Evolutionary conservation across 2,888 invertebrate species (phyloP), one percentile per base, ranked within the genome.

Genomic region (Cephus spinipes): DNA sequence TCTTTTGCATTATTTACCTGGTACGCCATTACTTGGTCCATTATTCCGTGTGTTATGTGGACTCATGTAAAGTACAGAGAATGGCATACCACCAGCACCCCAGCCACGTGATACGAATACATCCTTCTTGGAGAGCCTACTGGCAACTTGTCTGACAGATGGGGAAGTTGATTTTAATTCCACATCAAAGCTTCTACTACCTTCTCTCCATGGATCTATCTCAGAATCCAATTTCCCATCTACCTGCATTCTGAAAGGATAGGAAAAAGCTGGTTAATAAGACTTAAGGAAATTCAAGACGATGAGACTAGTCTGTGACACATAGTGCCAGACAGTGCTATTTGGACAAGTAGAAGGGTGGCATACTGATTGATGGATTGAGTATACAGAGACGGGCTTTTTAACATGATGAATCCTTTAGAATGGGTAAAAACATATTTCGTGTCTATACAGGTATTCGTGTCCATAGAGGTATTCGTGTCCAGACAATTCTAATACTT

Each of bases 81-180:
- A 93, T 0, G 93, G 93, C 91, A 93, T 91, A 31, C 93, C 93
- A 11, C 92, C 92, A 3, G 92, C 93, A n/a, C 92, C 92, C 93
- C 93, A 93, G 23, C 92, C 92, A 34, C 92, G 90, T 2, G 93
- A 92, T 81, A 90, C 87, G 80, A 93, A 92, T 34, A 91, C 86
- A 81, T 92, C 92, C 80, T 92, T 92, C 81, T 92, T 92, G 15
- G 84, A 77, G 15, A 83, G 80, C 81, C 80, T 82, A n/a, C 75
- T 76, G 31, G 77, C 73, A 35, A 81, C 78, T 74, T 81, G 82
- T 78, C 82, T 81, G 33, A 78, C 30, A 11, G 78, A 74, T 40
- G 83, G 76, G 3, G 81, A 69, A 12, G 79, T 74, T 31, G 79
- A 76, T 79, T 78, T 78, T 11, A 76, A 69, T 68, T 77, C 78